A percentile compares a stretch with the other conserved stretches of the same genome.
These are phyloP conservation scores for Scolopax bukidnonensis DNA, from an alignment of 2,797 vertebrate species.

Conservation along the genomic window DNA sequence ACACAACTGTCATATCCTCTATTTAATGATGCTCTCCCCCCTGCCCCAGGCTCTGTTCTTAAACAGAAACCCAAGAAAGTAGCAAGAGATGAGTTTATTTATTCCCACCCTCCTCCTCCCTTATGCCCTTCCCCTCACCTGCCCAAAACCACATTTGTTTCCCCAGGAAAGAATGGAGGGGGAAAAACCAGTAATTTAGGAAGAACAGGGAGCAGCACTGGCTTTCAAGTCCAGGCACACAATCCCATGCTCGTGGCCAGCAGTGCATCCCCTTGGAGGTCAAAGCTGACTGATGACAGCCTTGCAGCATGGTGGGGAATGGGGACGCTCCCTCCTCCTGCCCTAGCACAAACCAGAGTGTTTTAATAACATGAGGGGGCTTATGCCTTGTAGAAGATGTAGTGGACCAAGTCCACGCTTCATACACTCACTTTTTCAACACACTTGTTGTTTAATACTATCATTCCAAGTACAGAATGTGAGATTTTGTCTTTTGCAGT, in stretches of 20 bases:
- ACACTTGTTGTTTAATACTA: background rate
- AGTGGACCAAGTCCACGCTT: rapidly evolving
- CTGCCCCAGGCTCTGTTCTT: background rate
- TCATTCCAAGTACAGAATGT: background rate
- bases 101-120: background rate
- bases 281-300: background rate
- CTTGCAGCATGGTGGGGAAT: background rate
- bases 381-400: background rate
- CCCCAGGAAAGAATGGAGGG: background rate
- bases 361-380: background rate
- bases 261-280: background rate
- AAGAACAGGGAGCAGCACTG: background rate
- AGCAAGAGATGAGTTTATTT: background rate
- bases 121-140: background rate
- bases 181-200: background rate
- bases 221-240: background rate
- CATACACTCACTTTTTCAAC: background rate
- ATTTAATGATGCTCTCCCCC: background rate
- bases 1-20: background rate
- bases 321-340: background rate
- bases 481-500: background rate
- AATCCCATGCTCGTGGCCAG: background rate
- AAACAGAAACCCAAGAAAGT: background rate
- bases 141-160: background rate
- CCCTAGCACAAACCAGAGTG: background rate